phyloP scores from a whole-genome alignment of 2,797 vertebrate genomes.

The Rhinella marina region DNA sequence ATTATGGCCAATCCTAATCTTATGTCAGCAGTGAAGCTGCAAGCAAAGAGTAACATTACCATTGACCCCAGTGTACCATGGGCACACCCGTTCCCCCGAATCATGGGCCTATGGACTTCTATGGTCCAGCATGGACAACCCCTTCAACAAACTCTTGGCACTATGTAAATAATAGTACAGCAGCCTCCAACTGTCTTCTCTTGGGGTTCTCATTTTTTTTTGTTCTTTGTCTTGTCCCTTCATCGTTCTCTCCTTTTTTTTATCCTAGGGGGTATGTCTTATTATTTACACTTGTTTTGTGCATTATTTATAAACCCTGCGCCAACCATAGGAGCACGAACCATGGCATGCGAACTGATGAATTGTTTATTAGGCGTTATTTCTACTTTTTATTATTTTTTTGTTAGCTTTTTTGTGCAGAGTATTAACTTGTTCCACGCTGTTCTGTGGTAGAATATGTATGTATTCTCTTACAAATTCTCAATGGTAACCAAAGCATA shows the following conservation, averaged over 20 bases:
- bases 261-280: not conserved
- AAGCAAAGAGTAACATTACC: too few species aligned
- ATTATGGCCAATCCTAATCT: too few species aligned
- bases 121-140: too few species aligned
- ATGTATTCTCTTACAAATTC: not conserved
- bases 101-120: too few species aligned
- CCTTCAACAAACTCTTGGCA: too few species aligned
- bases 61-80: too few species aligned
- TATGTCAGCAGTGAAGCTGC: too few species aligned
- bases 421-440: not conserved
- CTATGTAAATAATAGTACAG: too few species aligned
- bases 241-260: not conserved
- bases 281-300: not conserved
- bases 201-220: not conserved
- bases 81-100: too few species aligned
- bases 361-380: slow-evolving; percentile 1
- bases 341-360: not conserved
- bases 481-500: not conserved
- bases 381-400: not conserved
- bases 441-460: not conserved
- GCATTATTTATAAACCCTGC: slow-evolving; percentile 13
- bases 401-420: not conserved
- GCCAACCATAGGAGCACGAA: not conserved
- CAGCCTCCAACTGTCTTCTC: not conserved
- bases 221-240: not conserved